phyloP scores from a whole-genome alignment of 2,113 vertebrate genomes.

The Platichthys stellatus region DNA sequence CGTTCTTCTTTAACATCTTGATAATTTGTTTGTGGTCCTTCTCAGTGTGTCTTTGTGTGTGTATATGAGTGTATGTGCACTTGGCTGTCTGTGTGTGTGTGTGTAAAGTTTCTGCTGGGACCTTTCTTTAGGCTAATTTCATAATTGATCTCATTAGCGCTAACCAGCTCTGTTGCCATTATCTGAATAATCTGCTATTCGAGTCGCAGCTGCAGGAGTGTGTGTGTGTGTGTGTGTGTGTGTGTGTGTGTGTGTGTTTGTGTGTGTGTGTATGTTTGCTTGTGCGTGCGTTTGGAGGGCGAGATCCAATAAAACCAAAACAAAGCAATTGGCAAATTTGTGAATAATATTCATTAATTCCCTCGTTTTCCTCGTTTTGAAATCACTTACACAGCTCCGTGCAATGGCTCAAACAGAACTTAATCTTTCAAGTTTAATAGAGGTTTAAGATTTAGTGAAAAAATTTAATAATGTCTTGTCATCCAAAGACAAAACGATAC shows the following conservation, averaged over 20 bases:
- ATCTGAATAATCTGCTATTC: slow-evolving; percentile 73
- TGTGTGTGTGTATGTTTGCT: slow-evolving; percentile 8
- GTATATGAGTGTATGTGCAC: background rate
- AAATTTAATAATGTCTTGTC: background rate
- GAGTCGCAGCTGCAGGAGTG: slow-evolving; percentile 17
- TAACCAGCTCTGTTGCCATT: slow-evolving; percentile 62
- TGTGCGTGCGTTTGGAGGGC: slow-evolving; percentile 2
- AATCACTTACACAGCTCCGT: background rate
- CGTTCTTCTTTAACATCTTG: background rate
- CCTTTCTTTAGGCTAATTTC: slow-evolving; percentile 56
- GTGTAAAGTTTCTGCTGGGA: slow-evolving; percentile 20
- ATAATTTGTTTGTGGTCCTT: background rate
- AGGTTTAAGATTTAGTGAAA: too few relatives aligned
- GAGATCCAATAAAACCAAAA: slow-evolving; percentile 29
- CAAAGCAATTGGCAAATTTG: slow-evolving; percentile 24
- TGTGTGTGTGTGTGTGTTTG: background rate
- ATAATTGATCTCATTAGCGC: slow-evolving; percentile 70
- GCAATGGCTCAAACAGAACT: background rate
- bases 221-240: slow-evolving; percentile 1
- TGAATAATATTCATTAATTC: slow-evolving; percentile 42
- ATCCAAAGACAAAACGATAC: background rate
- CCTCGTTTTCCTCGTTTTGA: slow-evolving; percentile 9
- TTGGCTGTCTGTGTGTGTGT: background rate
- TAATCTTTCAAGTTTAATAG: background rate
- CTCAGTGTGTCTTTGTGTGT: background rate